Base-by-base conservation (phyloP, 2,797 vertebrate genomes). In the Myiotriccus ornatus region DNA sequence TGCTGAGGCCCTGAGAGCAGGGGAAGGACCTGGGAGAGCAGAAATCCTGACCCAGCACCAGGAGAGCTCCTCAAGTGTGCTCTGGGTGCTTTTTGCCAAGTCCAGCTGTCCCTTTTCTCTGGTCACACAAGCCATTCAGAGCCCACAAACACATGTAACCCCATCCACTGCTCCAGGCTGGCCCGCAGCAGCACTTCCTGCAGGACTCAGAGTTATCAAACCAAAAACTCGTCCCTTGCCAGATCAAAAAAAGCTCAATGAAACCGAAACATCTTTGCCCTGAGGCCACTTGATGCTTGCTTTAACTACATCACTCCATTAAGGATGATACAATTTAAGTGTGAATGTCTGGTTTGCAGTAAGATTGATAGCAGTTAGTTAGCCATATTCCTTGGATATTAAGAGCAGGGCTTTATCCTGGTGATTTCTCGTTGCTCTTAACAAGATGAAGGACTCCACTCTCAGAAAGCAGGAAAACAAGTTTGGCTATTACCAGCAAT, bases 301-400 rank as follows among this genome's bases (percentile, higher is more conserved):
- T 95, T 71, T 92, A 91, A 88, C 91, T 89, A 71, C 59, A 85
- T 69, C 87, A 62, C 69, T 85, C 95, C 89, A 71, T 82, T 93
- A 91, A 83, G 78, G 87, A 85, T 43, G 75, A 85, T 88, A 64
- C 7, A 15, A 84, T 93, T 94, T 85, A 68, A 91, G 85, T 34
- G 50, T 73, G 94, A 49, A 52, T 69, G 91, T 81, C 95, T 95
- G 87, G 23, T 91, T 93, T 93, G 87, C 92, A 84, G 84, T 35
- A 84, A 95, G 94, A 96, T 94, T 89, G 90, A 93, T 87, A 68
- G 94, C 87, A 95, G 64, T 12, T 77, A 49, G 63, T 77, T 89
- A 76, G 71, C 57, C 78, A 57, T 78, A 55, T 71, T 95, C 87
- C 90, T 85, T 67, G 76, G 89, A 68, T 90, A 92, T 78, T 86